Percentiles rank a stretch among this genome's conserved stretches.
These are phyloP conservation scores for Capreolus pygargus DNA, from an alignment of 2,113 vertebrate genomes.

Conservation along the genomic window DNA sequence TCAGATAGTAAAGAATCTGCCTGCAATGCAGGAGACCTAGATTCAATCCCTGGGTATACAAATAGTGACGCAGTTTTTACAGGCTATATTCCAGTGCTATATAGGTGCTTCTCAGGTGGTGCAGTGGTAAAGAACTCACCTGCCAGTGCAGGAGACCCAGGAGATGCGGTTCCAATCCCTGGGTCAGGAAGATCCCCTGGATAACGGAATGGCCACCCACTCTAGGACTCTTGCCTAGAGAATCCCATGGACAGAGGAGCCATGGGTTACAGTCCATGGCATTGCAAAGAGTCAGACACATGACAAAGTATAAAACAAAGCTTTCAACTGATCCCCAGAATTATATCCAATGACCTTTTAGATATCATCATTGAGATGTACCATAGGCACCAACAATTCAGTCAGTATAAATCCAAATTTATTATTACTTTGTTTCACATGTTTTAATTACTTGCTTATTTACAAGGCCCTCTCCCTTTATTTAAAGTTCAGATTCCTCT, in stretches of 20 bases:
- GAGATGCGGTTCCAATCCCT: neutral
- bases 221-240: neutral
- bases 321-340: neutral
- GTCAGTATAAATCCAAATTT: neutral
- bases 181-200: neutral
- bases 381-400: neutral
- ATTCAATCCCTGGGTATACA: neutral
- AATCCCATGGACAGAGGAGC: neutral
- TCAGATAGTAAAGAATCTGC: neutral
- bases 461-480: neutral
- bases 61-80: neutral
- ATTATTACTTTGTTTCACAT: neutral
- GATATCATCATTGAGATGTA: neutral
- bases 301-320: rapidly evolving
- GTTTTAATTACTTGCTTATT: neutral
- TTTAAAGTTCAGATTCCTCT: neutral
- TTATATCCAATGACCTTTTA: neutral
- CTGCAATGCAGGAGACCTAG: neutral
- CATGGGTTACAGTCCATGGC: neutral
- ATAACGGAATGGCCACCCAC: neutral
- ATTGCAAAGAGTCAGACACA: neutral
- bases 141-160: neutral
- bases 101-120: neutral
- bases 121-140: neutral
- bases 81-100: neutral